Evolutionary conservation across 2,888 invertebrate genomes (phyloP).

Genomic region (Ornithoptera priamus): DNA sequence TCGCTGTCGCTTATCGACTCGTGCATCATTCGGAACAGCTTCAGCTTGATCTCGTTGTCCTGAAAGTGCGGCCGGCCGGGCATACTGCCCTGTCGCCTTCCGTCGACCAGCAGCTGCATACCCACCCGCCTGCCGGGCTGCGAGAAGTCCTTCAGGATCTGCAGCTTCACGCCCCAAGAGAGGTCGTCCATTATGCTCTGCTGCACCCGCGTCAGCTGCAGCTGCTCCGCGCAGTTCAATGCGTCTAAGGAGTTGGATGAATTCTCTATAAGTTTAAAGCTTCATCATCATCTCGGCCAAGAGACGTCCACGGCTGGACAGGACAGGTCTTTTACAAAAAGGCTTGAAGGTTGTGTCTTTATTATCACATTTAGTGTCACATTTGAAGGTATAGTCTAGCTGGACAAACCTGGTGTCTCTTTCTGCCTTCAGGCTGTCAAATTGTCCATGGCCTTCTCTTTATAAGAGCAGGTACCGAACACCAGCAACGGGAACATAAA

Average conservation of each 20-base stretch:
- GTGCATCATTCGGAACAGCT: conserved; percentile 63
- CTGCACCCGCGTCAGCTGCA: conserved; percentile 24
- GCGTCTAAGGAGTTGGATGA: conserved; percentile 5
- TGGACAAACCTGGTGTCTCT: no score
- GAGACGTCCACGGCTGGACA: no score
- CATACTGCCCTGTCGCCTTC: conserved; percentile 5
- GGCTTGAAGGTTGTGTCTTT: no score
- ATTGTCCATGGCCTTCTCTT: no score
- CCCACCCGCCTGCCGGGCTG: conserved; percentile 34
- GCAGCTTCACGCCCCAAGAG: conserved; percentile 37
- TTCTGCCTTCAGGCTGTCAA: no score
- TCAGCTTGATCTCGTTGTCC: conserved; percentile 57
- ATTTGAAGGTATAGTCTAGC: no score
- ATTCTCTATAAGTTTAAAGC: neutral
- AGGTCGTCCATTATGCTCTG: conserved; percentile 38
- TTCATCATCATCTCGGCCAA: neutral
- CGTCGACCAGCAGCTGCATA: conserved; percentile 28
- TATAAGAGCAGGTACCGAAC: no score
- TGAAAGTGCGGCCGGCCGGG: neutral
- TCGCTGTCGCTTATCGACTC: conserved; percentile 62
- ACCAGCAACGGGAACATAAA: no score
- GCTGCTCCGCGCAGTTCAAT: neutral
- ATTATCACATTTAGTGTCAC: no score
- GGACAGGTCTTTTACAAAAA: no score
- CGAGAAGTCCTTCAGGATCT: conserved; percentile 32